phyloP scores from a whole-genome alignment of 2,797 vertebrate species.

The Alexandromys oeconomus region DNA sequence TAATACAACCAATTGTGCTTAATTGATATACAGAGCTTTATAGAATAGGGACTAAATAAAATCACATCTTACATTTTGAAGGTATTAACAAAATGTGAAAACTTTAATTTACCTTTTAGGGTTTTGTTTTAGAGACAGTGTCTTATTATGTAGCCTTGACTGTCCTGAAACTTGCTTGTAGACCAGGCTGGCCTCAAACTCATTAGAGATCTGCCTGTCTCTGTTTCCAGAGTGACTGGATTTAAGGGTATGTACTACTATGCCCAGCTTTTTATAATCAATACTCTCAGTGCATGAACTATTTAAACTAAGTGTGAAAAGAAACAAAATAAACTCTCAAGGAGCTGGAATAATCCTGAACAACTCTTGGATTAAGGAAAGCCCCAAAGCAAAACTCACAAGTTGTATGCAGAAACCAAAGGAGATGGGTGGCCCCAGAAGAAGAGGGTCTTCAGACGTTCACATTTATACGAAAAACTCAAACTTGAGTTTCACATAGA shows the following conservation, averaged over 20 bases:
- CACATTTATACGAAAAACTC: background rate
- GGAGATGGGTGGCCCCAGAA: background rate
- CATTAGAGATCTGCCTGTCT: background rate
- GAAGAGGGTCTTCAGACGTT: background rate
- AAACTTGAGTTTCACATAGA: background rate
- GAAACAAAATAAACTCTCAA: background rate
- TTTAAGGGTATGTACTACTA: background rate
- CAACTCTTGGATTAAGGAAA: background rate
- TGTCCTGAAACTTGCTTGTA: background rate
- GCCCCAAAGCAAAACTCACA: background rate
- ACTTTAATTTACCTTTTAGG: background rate
- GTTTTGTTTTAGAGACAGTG: background rate
- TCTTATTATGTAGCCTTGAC: background rate
- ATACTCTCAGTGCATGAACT: background rate
- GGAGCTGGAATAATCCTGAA: background rate
- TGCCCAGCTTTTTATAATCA: background rate
- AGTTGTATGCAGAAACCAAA: background rate
- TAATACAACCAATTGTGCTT: background rate
- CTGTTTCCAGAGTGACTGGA: background rate
- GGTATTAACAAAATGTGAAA: background rate
- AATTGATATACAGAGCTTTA: background rate
- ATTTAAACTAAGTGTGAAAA: background rate
- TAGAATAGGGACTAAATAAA: background rate
- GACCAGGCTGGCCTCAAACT: background rate
- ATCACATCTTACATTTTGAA: background rate